These are phyloP conservation scores for Mylabris phalerata DNA, from an alignment of 1,140 invertebrate species.

Conservation along the genomic window DNA sequence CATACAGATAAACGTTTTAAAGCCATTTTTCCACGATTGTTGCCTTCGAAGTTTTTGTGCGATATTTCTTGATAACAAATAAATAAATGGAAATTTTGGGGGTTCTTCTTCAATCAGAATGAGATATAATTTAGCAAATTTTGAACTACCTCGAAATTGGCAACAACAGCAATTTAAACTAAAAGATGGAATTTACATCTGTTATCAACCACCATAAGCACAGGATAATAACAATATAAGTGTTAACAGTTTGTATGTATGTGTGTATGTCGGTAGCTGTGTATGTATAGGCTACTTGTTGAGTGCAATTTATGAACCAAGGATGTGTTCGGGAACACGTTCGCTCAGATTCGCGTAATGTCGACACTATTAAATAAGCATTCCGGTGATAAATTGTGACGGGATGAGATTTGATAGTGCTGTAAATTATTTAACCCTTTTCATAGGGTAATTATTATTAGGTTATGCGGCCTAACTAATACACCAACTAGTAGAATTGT, in stretches of 20 bases:
- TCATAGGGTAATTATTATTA: constrained; percentile 41
- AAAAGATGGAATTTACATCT: constrained; percentile 43
- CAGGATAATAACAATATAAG: constrained; percentile 44
- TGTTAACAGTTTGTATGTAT: constrained; percentile 24
- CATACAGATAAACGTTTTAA: too few species aligned
- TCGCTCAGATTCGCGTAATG: constrained; percentile 34
- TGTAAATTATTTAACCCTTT: constrained; percentile 45
- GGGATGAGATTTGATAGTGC: constrained; percentile 44
- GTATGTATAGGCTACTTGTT: constrained; percentile 43
- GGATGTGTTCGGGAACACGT: constrained; percentile 28
- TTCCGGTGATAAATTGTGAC: constrained; percentile 44
- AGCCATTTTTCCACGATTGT: too few species aligned
- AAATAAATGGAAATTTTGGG: too few species aligned
- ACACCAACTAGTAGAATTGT: constrained; percentile 20
- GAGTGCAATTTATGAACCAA: constrained; percentile 43
- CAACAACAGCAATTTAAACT: constrained; percentile 38
- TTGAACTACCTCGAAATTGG: constrained; percentile 27
- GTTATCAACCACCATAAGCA: constrained; percentile 42
- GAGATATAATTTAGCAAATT: constrained; percentile 20
- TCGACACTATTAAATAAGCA: constrained; percentile 43
- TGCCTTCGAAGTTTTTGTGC: too few species aligned
- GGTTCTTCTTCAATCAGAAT: too few species aligned
- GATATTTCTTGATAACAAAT: too few species aligned
- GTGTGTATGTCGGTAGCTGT: too few species aligned
- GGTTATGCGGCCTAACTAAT: constrained; percentile 31